These are phyloP conservation scores for Rachycentron canadum DNA, from an alignment of 2,797 vertebrate species.

Conservation along the genomic window DNA sequence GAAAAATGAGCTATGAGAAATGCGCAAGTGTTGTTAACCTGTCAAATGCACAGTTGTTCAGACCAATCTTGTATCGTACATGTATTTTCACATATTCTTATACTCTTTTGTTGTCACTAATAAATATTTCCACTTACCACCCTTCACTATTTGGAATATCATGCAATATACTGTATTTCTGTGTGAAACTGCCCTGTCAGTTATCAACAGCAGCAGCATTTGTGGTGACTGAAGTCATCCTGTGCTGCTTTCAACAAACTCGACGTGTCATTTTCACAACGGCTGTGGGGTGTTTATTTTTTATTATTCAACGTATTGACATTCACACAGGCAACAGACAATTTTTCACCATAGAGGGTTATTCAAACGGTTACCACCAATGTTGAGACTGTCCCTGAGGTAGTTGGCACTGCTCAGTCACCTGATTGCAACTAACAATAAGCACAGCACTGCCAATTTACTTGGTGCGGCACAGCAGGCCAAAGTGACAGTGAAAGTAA, in stretches of 20 bases:
- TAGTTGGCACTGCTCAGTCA: constrained; percentile 28
- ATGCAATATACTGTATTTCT: constrained; percentile 4
- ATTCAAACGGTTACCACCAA: background rate
- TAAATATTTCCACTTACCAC: background rate
- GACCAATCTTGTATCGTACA: background rate
- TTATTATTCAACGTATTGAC: background rate
- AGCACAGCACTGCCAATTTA: constrained; percentile 21
- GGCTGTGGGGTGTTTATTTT: background rate
- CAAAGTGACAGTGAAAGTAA: background rate
- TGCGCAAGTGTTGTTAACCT: constrained; percentile 3
- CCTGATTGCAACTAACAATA: constrained; percentile 2
- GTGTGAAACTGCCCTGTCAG: constrained; percentile 29
- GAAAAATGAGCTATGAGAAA: constrained; percentile 10
- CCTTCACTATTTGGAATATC: background rate
- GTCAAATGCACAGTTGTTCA: constrained; percentile 16
- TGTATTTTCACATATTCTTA: background rate
- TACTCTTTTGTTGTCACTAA: background rate
- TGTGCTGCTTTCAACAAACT: too few species aligned
- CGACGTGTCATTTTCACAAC: background rate
- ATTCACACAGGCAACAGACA: background rate
- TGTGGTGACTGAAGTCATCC: too few species aligned
- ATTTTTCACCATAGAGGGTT: background rate
- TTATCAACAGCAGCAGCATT: constrained; percentile 14
- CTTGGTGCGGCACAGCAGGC: constrained; percentile 23
- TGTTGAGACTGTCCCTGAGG: constrained; percentile 7